These are phyloP conservation scores for Urocolius indicus DNA, from an alignment of 2,113 vertebrate species.

Conservation along the genomic window DNA sequence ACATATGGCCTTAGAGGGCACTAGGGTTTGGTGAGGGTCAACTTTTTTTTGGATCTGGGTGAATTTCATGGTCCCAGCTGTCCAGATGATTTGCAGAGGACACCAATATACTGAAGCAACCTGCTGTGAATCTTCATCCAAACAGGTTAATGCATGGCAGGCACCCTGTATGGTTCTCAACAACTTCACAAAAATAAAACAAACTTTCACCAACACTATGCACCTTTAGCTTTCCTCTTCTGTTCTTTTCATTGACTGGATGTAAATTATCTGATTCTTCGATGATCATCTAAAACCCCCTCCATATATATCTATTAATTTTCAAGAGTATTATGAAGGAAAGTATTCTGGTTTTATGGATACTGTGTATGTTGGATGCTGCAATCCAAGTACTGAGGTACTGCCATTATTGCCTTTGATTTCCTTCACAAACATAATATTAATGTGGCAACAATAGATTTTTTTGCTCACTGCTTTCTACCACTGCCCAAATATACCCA, in stretches of 20 bases:
- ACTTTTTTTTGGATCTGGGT: constrained; percentile 83
- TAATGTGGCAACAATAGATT: not conserved
- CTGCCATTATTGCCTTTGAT: not conserved
- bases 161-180: constrained; percentile 72
- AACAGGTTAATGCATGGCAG: constrained; percentile 84
- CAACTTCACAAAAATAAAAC: constrained; percentile 66
- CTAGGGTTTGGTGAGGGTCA: constrained; percentile 80
- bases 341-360: not conserved
- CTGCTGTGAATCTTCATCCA: constrained; percentile 88
- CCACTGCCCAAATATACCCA: not conserved
- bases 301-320: not conserved
- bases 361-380: not conserved
- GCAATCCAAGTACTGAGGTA: not conserved
- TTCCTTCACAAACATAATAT: not conserved
- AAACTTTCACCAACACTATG: not conserved
- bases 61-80: constrained; percentile 92
- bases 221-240: constrained; percentile 36
- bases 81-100: constrained; percentile 92
- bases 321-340: not conserved
- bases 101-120: constrained; percentile 78
- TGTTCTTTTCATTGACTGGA: constrained; percentile 29
- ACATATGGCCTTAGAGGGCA: constrained; percentile 77
- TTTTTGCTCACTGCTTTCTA: not conserved
- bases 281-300: not conserved
- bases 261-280: constrained; percentile 35